These are phyloP conservation scores for Equus przewalskii DNA, from an alignment of 2,113 vertebrate genomes.

Conservation along the genomic window DNA sequence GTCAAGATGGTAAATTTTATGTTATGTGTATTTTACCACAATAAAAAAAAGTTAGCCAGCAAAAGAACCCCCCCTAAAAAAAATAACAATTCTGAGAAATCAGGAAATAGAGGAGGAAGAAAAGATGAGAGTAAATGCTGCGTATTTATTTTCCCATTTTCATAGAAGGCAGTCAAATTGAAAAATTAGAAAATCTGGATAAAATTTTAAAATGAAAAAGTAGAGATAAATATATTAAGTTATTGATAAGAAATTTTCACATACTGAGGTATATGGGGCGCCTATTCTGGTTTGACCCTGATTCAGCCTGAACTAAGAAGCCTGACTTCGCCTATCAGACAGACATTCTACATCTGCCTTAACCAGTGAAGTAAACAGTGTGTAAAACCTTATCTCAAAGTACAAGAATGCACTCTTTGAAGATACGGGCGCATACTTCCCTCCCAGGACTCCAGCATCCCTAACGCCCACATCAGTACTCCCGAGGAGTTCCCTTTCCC, in stretches of 20 bases:
- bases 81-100: neutral
- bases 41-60: neutral
- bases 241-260: neutral
- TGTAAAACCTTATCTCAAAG: no score
- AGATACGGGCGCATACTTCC: no score
- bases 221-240: neutral
- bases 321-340: no score
- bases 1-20: neutral
- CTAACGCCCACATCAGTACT: no score
- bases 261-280: no score
- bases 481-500: no score
- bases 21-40: neutral
- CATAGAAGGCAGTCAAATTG: neutral
- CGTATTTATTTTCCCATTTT: neutral
- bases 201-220: neutral
- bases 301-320: no score
- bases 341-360: no score
- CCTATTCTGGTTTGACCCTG: no score
- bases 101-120: neutral
- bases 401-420: no score
- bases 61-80: neutral
- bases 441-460: no score
- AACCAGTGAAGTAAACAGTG: no score
- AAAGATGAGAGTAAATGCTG: neutral
- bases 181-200: neutral